A percentile compares a stretch with the other conserved stretches of the same genome.
Evolutionary conservation across 2,113 vertebrate genomes (phyloP).

Genomic region (Podarcis cretensis): DNA sequence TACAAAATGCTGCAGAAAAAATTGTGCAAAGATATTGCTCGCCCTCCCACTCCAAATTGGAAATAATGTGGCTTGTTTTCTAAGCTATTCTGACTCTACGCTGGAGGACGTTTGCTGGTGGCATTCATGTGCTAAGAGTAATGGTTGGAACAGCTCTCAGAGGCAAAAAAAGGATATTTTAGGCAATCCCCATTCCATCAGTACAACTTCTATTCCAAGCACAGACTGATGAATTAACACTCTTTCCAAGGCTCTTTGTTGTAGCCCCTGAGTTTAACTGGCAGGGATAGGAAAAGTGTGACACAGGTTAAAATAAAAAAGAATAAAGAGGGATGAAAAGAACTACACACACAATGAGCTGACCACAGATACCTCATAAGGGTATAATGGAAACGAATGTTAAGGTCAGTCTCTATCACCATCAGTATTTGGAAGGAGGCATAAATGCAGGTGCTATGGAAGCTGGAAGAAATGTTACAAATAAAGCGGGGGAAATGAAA

Average conservation of each 20-base stretch:
- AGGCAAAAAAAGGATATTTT: not conserved
- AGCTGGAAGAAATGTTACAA: not conserved
- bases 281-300: not conserved
- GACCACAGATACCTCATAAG: not conserved
- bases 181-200: not conserved
- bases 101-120: not conserved
- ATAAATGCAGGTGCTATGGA: not conserved
- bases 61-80: not conserved
- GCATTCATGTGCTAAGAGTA: not conserved
- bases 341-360: not conserved
- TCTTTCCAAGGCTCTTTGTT: not conserved
- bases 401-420: not conserved
- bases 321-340: not conserved
- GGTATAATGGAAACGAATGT: not conserved
- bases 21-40: too few relatives aligned
- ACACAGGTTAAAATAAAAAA: not conserved
- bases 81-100: not conserved
- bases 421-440: not conserved
- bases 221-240: conserved; percentile 7
- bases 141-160: not conserved
- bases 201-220: not conserved
- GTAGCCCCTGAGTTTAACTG: not conserved
- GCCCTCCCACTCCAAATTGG: not conserved
- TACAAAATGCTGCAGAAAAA: too few relatives aligned
- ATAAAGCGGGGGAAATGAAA: not conserved